Evolutionary conservation across 2,113 vertebrate genomes (phyloP).

Genomic region (Neogale vison): DNA sequence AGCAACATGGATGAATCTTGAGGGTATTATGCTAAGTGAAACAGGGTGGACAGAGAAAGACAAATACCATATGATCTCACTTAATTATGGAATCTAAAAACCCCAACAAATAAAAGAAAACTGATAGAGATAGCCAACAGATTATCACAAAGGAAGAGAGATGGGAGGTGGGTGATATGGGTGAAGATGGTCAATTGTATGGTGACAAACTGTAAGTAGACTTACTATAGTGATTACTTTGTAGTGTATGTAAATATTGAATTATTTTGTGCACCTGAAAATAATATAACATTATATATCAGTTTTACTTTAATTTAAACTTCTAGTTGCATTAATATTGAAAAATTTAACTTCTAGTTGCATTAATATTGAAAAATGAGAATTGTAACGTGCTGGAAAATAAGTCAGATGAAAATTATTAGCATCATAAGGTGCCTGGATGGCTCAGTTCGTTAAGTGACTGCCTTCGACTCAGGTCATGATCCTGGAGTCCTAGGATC

Average conservation of each 20-base stretch:
- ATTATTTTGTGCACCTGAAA: too few species aligned
- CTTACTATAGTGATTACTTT: background rate
- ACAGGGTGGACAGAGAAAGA: background rate
- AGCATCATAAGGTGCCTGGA: too few species aligned
- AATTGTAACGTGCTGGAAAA: too few species aligned
- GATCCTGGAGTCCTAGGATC: too few species aligned
- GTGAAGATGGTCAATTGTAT: background rate
- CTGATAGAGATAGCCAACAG: background rate
- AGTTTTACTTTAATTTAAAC: too few species aligned
- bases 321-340: too few species aligned
- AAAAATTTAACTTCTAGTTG: too few species aligned
- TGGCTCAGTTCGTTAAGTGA: too few species aligned
- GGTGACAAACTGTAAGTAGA: background rate
- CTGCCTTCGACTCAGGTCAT: too few species aligned
- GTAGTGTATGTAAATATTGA: background rate
- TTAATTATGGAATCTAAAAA: background rate
- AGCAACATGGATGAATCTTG: background rate
- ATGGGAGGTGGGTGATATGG: background rate
- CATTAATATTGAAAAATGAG: too few species aligned
- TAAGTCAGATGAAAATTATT: too few species aligned
- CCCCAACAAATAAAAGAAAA: background rate
- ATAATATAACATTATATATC: too few species aligned
- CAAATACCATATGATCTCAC: background rate
- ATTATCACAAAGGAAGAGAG: background rate
- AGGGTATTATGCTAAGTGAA: background rate